phyloP scores from a whole-genome alignment of 1,140 invertebrate genomes.

The Reticulitermes speratus region DNA sequence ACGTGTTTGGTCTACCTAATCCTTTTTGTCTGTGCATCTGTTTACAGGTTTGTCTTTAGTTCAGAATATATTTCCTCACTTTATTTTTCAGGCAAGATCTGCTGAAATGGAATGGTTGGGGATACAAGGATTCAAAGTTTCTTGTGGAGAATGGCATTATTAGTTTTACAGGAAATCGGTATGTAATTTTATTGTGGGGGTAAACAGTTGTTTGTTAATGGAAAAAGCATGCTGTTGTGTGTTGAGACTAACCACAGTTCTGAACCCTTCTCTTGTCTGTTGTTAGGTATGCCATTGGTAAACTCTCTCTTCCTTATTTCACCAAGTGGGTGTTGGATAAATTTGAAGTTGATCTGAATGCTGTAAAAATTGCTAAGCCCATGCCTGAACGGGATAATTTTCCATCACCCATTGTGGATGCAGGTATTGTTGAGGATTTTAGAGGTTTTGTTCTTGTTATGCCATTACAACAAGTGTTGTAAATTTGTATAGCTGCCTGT shows the following conservation, averaged over 20 bases:
- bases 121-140: constrained; percentile 91
- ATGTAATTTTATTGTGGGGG: constrained; percentile 37
- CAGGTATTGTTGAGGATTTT: constrained; percentile 37
- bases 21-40: no score
- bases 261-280: not conserved
- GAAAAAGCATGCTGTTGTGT: not conserved
- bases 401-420: constrained; percentile 52
- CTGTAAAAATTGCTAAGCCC: constrained; percentile 43
- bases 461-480: no score
- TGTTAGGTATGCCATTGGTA: constrained; percentile 80
- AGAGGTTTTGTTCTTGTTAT: no score
- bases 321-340: constrained; percentile 75
- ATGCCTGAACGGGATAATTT: constrained; percentile 54
- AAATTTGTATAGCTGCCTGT: no score
- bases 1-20: no score
- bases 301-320: constrained; percentile 73
- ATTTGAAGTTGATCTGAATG: constrained; percentile 64
- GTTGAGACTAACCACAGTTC: not conserved
- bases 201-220: not conserved
- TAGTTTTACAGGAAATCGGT: constrained; percentile 77
- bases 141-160: constrained; percentile 58
- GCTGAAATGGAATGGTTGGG: constrained; percentile 99
- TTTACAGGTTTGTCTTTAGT: no score
- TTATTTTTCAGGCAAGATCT: constrained; percentile 66
- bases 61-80: not conserved